Evolutionary conservation across 2,888 invertebrate genomes (phyloP), one percentile per base, ranked within the genome.

Genomic region (Artemia sinica): DNA sequence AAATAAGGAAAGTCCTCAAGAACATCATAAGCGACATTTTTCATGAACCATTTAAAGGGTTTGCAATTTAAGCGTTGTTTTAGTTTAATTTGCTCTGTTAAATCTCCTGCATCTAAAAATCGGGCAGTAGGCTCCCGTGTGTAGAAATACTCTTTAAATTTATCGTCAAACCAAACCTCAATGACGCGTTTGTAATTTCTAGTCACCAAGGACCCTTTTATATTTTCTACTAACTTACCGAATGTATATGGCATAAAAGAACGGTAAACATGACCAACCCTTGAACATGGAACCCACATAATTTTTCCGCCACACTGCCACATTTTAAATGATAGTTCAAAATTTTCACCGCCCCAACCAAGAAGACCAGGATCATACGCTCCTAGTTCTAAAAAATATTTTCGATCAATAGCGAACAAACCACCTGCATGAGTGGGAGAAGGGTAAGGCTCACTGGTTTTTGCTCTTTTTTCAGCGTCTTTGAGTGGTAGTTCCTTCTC

Each of bases 221-320:
- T 91, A 76, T 92, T 90, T 74, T 87, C 86, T 67, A 89, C 90
- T 66, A 91, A 78, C 77, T 91, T 91, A 0, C 97, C 97, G 77
- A 97, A 97, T 66, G 87, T 90, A 78, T 97, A 97, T 0, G 96
- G 91, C 97, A 97, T 97, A 76, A 95, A 95, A 49, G 93, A 93
- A 72, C 97, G 84, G 78, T 98, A 98, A 7, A 98, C 94, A 76
- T 98, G 98, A 0, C 97, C 97, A 0, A 98, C 97, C 72, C 92
- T 84, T 0, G 95, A 95, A 76, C 98, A 98, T 0, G 98, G 97
- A 0, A 98, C 97, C 94, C 97, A 98, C 76, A 94, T 87, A 70
- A 98, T 92, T 74, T 90, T 91, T 66, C 98, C 98, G 1, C 97
- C 97, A 77, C 97, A 98, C 77, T 95, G 95, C 97, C 97, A 97